phyloP scores from a whole-genome alignment of 1,140 invertebrate genomes.

The Olivierus martensii region DNA sequence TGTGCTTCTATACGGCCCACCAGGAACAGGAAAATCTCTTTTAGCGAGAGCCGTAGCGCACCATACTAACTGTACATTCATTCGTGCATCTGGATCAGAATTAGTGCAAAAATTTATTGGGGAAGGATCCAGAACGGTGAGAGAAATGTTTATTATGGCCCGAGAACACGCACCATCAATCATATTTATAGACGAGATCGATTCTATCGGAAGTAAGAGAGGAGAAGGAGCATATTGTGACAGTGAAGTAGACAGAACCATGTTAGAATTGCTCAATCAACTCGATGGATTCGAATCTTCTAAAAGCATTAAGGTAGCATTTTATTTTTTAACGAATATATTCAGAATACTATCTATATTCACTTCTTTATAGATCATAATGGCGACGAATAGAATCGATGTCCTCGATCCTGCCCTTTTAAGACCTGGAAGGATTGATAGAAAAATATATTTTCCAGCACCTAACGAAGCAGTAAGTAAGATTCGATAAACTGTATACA shows the following conservation, averaged over 20 bases:
- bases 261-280: slow-evolving; percentile 98
- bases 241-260: slow-evolving; percentile 98
- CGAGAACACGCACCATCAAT: slow-evolving; percentile 98
- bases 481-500: too few species aligned
- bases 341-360: too few species aligned
- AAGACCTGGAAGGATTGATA: too few species aligned
- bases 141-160: slow-evolving; percentile 99
- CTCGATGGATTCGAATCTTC: slow-evolving; percentile 99
- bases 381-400: too few species aligned
- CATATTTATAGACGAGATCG: slow-evolving; percentile 99
- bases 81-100: slow-evolving; percentile 95
- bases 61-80: slow-evolving; percentile 99
- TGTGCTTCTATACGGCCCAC: slow-evolving; percentile 93
- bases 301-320: slow-evolving; percentile 98
- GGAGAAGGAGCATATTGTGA: slow-evolving; percentile 96
- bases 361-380: too few species aligned
- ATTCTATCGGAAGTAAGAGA: slow-evolving; percentile 97
- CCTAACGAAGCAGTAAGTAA: too few species aligned
- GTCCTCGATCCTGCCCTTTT: too few species aligned
- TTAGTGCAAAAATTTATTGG: slow-evolving; percentile 99
- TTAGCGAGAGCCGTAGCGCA: slow-evolving; percentile 95
- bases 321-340: too few species aligned
- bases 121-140: slow-evolving; percentile 96
- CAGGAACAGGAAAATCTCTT: slow-evolving; percentile 90
- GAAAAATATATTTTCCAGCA: too few species aligned